A percentile compares a stretch with the other conserved stretches of the same genome.
These are phyloP conservation scores for Rhinella marina DNA, from an alignment of 2,797 vertebrate genomes.

Conservation along the genomic window DNA sequence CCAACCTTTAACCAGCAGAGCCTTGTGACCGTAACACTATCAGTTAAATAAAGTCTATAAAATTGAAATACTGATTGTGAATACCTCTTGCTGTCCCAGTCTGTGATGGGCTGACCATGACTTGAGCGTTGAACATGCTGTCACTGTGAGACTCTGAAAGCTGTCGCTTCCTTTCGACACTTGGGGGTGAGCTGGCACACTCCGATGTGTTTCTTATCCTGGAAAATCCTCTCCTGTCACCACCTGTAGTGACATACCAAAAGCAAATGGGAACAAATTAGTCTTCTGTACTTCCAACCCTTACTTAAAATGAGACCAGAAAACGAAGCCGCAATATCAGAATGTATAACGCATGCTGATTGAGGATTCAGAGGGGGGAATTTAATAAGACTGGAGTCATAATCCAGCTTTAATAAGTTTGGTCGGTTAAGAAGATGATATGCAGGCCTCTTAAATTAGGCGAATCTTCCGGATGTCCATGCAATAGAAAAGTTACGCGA, in stretches of 20 bases:
- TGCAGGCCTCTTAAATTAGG: too few species aligned
- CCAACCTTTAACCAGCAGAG: background rate
- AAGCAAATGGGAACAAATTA: constrained; percentile 15
- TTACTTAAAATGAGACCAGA: background rate
- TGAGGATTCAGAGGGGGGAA: too few species aligned
- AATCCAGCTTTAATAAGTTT: too few species aligned
- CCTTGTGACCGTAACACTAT: background rate
- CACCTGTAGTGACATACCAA: constrained; percentile 73
- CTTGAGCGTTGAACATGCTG: constrained; percentile 72
- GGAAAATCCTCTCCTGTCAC: constrained; percentile 69
- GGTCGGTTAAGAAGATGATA: too few species aligned
- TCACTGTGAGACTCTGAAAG: constrained; percentile 70
- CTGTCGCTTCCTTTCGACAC: constrained; percentile 70
- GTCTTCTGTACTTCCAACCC: background rate
- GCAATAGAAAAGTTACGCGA: too few species aligned
- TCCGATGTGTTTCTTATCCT: constrained; percentile 72
- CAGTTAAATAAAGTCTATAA: background rate
- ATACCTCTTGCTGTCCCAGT: constrained; percentile 75
- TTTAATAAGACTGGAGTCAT: too few species aligned
- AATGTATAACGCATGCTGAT: background rate
- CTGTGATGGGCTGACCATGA: constrained; percentile 70
- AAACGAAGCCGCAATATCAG: background rate
- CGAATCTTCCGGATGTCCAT: too few species aligned
- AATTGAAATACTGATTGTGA: too few species aligned
- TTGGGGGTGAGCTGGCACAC: constrained; percentile 66